phyloP scores from a whole-genome alignment of 2,888 invertebrate genomes.

The Oscheius sp. region DNA sequence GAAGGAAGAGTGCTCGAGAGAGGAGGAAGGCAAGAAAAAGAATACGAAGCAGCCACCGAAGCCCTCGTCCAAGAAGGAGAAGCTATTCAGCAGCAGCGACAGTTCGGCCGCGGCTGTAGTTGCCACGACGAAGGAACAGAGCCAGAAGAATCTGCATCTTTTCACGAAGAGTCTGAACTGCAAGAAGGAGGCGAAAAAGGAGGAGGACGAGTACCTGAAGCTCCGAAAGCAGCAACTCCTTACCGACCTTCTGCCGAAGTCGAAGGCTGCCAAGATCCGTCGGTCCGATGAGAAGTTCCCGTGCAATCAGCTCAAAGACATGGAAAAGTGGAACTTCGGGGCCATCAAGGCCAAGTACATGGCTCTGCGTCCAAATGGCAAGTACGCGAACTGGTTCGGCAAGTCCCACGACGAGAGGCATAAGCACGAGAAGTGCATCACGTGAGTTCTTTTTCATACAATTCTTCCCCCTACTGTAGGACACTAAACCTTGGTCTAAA shows the following conservation, averaged over 20 bases:
- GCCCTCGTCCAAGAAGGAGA: conserved; percentile 14
- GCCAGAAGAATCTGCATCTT: conserved; percentile 11
- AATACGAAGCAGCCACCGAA: conserved; percentile 12
- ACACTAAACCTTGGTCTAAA: no score
- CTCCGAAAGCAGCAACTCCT: conserved; percentile 9
- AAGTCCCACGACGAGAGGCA: conserved; percentile 10
- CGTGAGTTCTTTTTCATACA: background rate
- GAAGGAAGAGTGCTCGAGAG: conserved; percentile 19
- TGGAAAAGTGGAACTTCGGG: conserved; percentile 16
- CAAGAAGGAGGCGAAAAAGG: conserved; percentile 23
- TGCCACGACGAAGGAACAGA: background rate
- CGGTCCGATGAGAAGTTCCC: conserved; percentile 28
- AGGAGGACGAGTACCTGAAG: conserved; percentile 25
- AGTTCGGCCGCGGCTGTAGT: background rate
- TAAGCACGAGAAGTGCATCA: conserved; percentile 10
- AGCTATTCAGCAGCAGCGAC: background rate
- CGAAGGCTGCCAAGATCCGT: conserved; percentile 16
- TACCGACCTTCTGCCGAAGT: conserved; percentile 3
- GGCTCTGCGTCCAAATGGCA: background rate
- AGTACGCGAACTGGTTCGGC: conserved; percentile 5
- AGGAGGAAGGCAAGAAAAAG: conserved; percentile 35
- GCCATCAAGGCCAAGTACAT: conserved; percentile 11
- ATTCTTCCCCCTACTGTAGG: no score
- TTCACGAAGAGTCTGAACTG: conserved; percentile 33
- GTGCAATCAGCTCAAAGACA: background rate